Conservation (phyloP, 2,797 vertebrate species). For the Sebastiscus albofasciatus region DNA sequence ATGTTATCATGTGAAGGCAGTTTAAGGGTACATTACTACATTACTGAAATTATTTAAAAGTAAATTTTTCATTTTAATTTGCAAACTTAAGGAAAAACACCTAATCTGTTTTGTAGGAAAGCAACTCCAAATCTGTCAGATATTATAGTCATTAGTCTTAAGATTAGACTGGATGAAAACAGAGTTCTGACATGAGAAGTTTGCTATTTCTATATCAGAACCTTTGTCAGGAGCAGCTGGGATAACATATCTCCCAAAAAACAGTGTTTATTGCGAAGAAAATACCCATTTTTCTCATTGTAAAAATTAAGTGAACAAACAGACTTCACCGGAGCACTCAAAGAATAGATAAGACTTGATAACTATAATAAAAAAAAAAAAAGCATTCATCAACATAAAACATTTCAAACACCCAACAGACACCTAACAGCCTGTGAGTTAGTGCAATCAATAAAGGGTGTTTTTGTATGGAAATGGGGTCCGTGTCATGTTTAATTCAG, state of each 20-base stretch:
- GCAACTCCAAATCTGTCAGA: background rate
- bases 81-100: background rate
- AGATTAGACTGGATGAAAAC: background rate
- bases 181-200: background rate
- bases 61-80: background rate
- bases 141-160: too few relatives aligned
- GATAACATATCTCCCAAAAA: background rate
- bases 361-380: background rate
- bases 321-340: background rate
- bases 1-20: too few relatives aligned
- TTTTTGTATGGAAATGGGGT: constrained; percentile 1
- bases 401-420: background rate
- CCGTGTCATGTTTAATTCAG: constrained; percentile 22
- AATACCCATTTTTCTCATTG: background rate
- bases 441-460: background rate
- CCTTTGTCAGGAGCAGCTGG: background rate
- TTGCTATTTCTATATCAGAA: background rate
- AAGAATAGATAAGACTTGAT: background rate
- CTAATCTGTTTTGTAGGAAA: background rate
- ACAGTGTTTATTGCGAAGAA: background rate
- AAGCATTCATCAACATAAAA: background rate
- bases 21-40: background rate
- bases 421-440: background rate
- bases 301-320: background rate
- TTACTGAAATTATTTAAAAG: background rate